Conservation (phyloP, 1,140 invertebrate genomes). For the Aphelenchoides besseyi region DNA sequence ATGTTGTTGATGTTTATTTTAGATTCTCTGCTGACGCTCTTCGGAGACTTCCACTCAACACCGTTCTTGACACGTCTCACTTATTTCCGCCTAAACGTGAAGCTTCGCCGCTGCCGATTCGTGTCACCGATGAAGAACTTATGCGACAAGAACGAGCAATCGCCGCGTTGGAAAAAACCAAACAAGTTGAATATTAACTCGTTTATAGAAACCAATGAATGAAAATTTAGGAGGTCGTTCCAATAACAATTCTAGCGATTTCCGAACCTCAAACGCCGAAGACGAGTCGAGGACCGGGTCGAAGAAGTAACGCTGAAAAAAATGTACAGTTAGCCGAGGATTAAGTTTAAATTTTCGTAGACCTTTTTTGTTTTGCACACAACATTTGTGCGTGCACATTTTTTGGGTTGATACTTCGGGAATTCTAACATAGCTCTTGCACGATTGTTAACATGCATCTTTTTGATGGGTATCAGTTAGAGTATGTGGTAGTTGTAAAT, state of each 20-base stretch:
- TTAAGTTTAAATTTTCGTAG: slow-evolving; percentile 15
- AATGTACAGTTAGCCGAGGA: slow-evolving; percentile 20
- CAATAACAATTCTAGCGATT: slow-evolving; percentile 14
- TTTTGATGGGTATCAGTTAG: too few species aligned
- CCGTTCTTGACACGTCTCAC: slow-evolving; percentile 41
- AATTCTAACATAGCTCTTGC: too few species aligned
- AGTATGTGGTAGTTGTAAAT: too few species aligned
- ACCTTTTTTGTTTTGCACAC: background rate
- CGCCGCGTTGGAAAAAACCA: background rate
- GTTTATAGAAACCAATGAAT: too few species aligned
- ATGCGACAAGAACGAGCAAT: slow-evolving; percentile 7
- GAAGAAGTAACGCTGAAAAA: slow-evolving; percentile 12
- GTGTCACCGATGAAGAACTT: slow-evolving; percentile 41
- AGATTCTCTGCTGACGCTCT: slow-evolving; percentile 35
- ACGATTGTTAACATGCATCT: too few species aligned
- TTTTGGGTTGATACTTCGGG: too few species aligned
- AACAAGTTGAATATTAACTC: slow-evolving; percentile 3
- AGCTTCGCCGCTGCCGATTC: slow-evolving; percentile 33
- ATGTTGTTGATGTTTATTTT: too few species aligned
- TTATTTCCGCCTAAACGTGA: slow-evolving; percentile 42
- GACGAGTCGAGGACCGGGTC: slow-evolving; percentile 12
- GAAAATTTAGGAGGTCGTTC: too few species aligned
- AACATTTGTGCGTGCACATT: background rate
- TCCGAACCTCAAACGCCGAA: background rate
- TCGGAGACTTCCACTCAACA: slow-evolving; percentile 33